Conservation (phyloP, 2,797 vertebrate species). For the Anas capensis region DNA sequence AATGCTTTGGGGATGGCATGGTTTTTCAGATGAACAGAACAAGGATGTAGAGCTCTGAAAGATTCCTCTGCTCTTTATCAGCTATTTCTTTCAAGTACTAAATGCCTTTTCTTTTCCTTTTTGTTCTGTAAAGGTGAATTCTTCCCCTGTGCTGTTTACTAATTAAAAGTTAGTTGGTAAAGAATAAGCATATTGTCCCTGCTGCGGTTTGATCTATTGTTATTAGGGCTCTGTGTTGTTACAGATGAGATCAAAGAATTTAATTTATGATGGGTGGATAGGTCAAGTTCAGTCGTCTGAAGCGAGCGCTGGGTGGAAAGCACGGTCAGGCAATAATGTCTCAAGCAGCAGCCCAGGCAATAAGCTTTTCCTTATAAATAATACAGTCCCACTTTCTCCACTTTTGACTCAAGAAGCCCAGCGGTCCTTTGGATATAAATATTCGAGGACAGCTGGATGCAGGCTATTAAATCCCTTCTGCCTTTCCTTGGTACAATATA, state of each 20-base stretch:
- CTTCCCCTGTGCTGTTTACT: slow-evolving; percentile 49
- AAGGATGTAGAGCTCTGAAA: slow-evolving; percentile 57
- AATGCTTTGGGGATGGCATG: slow-evolving; percentile 43
- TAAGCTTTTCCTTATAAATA: neutral
- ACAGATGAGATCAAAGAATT: slow-evolving; percentile 77
- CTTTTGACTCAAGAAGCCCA: neutral
- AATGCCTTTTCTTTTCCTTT: slow-evolving; percentile 41
- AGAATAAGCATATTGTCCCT: slow-evolving; percentile 67
- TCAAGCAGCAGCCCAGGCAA: slow-evolving; percentile 28
- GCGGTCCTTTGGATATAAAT: neutral
- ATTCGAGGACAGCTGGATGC: slow-evolving; percentile 7
- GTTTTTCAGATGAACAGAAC: slow-evolving; percentile 43
- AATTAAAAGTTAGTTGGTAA: slow-evolving; percentile 68
- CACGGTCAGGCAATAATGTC: slow-evolving; percentile 11
- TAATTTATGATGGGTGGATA: slow-evolving; percentile 74
- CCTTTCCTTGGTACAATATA: neutral
- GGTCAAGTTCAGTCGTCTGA: slow-evolving; percentile 66
- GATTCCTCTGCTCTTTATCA: slow-evolving; percentile 60
- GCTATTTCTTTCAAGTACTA: slow-evolving; percentile 16
- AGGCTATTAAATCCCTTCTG: neutral
- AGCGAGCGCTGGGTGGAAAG: slow-evolving; percentile 28
- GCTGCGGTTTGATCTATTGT: slow-evolving; percentile 60
- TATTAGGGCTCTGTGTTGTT: slow-evolving; percentile 57
- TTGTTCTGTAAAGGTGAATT: slow-evolving; percentile 35
- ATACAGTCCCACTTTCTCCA: neutral